Evolutionary conservation across 2,888 invertebrate genomes (phyloP).

Genomic region (Acanthopleura granulata): DNA sequence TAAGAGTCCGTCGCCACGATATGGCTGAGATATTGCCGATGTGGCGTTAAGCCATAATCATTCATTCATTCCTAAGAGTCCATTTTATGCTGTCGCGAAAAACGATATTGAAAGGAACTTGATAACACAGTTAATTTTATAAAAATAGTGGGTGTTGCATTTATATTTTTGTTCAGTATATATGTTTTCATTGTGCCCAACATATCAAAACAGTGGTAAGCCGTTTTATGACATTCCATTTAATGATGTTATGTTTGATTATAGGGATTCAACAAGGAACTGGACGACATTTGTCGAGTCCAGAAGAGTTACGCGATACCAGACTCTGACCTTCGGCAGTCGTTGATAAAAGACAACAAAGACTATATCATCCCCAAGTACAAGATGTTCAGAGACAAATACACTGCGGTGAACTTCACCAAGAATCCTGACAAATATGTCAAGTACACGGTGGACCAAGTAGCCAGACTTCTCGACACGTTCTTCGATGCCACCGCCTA

Average conservation of each 20-base stretch:
- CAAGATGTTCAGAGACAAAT: conserved; percentile 68
- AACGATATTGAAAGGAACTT: too few relatives aligned
- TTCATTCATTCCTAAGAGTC: too few relatives aligned
- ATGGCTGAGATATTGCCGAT: too few relatives aligned
- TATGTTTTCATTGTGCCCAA: too few relatives aligned
- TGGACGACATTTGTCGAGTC: conserved; percentile 87
- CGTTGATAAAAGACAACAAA: conserved; percentile 90
- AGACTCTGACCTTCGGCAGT: conserved; percentile 88
- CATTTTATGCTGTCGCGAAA: too few relatives aligned
- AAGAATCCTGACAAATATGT: conserved; percentile 95
- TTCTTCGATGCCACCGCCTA: conserved; percentile 81
- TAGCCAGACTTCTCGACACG: conserved; percentile 85
- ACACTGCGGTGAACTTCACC: conserved; percentile 82
- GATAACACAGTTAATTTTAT: too few relatives aligned
- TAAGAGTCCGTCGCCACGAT: too few relatives aligned
- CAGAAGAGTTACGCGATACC: conserved; percentile 95
- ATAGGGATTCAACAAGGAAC: conserved; percentile 94
- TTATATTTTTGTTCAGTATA: too few relatives aligned
- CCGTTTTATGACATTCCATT: background rate
- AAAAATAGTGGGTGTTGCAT: too few relatives aligned
- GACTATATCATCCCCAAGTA: conserved; percentile 90
- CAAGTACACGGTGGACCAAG: conserved; percentile 88
- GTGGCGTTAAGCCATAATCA: too few relatives aligned
- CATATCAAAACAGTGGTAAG: background rate
- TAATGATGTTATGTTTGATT: conserved; percentile 40